These are phyloP conservation scores for Pterocles orientalis DNA, from an alignment of 2,113 vertebrate species.

Conservation along the genomic window DNA sequence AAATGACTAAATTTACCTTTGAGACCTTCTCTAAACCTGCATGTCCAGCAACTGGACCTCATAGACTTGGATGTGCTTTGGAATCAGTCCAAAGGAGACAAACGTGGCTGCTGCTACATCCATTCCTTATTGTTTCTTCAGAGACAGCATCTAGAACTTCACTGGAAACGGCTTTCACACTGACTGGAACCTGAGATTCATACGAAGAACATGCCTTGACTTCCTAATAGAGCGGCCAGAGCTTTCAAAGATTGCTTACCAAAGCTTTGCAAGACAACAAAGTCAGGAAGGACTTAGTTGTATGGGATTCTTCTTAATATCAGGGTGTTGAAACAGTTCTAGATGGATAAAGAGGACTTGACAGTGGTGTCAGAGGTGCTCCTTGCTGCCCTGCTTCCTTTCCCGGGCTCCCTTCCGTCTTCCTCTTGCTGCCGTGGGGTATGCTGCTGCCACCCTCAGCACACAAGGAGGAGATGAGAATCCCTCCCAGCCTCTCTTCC, in stretches of 20 bases:
- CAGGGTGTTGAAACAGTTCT: not conserved
- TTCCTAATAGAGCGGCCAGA: not conserved
- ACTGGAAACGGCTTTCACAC: not conserved
- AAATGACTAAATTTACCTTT: not conserved
- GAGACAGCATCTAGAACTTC: not conserved
- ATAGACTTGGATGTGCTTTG: not conserved
- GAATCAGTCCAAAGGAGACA: not conserved
- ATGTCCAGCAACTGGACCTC: not conserved
- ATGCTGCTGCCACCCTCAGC: not conserved
- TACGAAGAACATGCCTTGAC: not conserved
- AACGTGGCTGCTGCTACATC: not conserved
- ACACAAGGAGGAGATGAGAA: not conserved
- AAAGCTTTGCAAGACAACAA: not conserved
- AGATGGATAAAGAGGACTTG: not conserved
- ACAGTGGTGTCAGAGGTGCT: not conserved
- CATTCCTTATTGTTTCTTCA: not conserved
- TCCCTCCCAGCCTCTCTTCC: not conserved
- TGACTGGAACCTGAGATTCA: rapidly evolving
- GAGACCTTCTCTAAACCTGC: not conserved
- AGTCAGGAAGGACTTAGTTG: not conserved
- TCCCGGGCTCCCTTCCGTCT: not conserved
- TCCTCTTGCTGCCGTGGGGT: not conserved
- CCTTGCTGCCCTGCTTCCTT: not conserved
- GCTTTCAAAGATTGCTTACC: not conserved
- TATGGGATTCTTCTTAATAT: not conserved